A percentile compares a stretch with the other conserved stretches of the same genome.
phyloP scores from a whole-genome alignment of 2,113 vertebrate genomes.

The Otis tarda region DNA sequence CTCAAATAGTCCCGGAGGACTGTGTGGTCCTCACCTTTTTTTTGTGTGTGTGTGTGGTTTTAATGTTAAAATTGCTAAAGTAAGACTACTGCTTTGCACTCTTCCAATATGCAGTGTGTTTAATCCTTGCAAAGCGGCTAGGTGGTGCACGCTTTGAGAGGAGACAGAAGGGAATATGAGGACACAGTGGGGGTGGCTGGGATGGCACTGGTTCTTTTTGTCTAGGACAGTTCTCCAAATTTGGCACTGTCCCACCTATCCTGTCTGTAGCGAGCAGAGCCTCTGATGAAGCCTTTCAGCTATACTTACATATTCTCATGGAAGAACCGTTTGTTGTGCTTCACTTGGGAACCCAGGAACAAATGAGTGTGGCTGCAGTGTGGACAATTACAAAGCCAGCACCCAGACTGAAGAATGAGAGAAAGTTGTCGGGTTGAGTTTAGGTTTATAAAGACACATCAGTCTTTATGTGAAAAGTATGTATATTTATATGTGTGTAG shows the following conservation, averaged over 20 bases:
- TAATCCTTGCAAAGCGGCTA: not conserved
- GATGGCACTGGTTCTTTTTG: not conserved
- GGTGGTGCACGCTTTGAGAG: rapidly evolving
- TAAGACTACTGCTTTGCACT: not conserved
- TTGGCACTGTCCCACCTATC: not conserved
- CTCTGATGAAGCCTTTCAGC: not conserved
- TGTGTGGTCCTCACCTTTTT: not conserved
- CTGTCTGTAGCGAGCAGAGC: not conserved
- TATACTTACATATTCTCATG: not conserved
- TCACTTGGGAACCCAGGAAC: not conserved
- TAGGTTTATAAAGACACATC: not conserved
- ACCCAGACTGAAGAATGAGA: not conserved
- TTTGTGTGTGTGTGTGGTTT: not conserved
- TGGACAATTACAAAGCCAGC: not conserved
- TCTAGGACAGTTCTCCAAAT: not conserved
- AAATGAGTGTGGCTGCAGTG: not conserved
- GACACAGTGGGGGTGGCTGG: not conserved
- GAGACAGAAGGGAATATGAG: rapidly evolving
- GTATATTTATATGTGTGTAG: not conserved
- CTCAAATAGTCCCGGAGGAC: not conserved
- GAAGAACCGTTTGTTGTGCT: not conserved
- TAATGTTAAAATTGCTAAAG: not conserved
- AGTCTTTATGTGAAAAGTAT: not conserved
- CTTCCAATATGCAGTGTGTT: not conserved
- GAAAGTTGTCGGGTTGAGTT: not conserved